These are phyloP conservation scores for Drosophila parabipectinata DNA, from an alignment of 1,140 invertebrate species.

Conservation along the genomic window DNA sequence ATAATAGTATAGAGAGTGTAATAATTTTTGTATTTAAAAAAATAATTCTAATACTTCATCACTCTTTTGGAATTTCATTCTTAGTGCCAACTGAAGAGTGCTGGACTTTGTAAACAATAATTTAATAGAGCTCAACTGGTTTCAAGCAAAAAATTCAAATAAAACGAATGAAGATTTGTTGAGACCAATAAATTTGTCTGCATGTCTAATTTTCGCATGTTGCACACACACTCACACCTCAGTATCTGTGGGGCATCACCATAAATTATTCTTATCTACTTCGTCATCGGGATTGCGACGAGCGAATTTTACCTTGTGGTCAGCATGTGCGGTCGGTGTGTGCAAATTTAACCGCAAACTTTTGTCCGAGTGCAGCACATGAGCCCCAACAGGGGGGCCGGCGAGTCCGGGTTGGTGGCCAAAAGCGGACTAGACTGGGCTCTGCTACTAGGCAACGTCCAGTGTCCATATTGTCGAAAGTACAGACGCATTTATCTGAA, in stretches of 20 bases:
- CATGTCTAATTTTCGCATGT: conserved; percentile 77
- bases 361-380: conserved; percentile 61
- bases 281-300: conserved; percentile 73
- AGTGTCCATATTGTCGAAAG: conserved; percentile 69
- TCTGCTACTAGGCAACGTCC: conserved; percentile 20
- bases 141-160: conserved; percentile 30
- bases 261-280: conserved; percentile 80
- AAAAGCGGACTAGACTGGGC: conserved; percentile 6
- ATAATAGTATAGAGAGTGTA: no score
- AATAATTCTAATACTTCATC: neutral
- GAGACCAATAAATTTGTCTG: conserved; percentile 78
- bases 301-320: conserved; percentile 69
- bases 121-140: conserved; percentile 60
- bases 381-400: conserved; percentile 8
- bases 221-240: conserved; percentile 41
- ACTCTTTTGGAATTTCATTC: conserved; percentile 31
- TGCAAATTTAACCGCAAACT: conserved; percentile 69
- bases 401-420: neutral
- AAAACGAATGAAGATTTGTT: conserved; percentile 75
- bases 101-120: conserved; percentile 62
- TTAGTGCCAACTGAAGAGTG: conserved; percentile 39
- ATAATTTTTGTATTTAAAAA: no score
- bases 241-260: conserved; percentile 67
- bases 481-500: conserved; percentile 78
- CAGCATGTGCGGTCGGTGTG: conserved; percentile 69